Evolutionary conservation across 37 sponge, comb jelly and placozoan species (phyloP).

Genomic region (Chondrilla cf. caribensis): DNA sequence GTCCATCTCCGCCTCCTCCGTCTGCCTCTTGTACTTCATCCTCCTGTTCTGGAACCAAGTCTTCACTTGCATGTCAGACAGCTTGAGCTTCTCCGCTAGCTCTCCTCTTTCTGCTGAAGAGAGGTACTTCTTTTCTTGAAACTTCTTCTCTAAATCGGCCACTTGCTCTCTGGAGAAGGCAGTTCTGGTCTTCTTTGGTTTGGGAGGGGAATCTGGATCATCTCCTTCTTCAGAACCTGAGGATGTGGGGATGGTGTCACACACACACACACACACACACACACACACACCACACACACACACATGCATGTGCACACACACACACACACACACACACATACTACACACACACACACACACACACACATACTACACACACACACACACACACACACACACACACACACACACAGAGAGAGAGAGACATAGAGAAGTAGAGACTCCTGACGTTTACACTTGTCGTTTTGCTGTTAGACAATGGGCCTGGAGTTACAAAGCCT

Average conservation of each 20-base stretch:
- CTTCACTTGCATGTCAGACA: constrained; percentile 85
- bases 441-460: too few species aligned
- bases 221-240: too few species aligned
- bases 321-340: background rate
- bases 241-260: background rate
- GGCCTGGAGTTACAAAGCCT: too few species aligned
- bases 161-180: constrained; percentile 83
- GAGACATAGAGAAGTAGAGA: too few species aligned
- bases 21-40: constrained; percentile 68
- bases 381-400: background rate
- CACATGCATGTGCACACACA: background rate
- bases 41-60: constrained; percentile 80
- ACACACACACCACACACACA: too few species aligned
- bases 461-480: too few species aligned
- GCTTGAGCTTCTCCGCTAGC: constrained; percentile 70
- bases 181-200: constrained; percentile 72
- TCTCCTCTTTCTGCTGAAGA: constrained; percentile 79
- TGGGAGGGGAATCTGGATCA: constrained; percentile 54
- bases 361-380: too few species aligned
- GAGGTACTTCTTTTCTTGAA: constrained; percentile 79
- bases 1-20: constrained; percentile 80
- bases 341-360: too few species aligned
- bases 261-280: background rate
- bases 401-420: too few species aligned
- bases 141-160: constrained; percentile 74